Conservation (phyloP, 2,113 vertebrate species). For the Sebastes fasciatus region DNA sequence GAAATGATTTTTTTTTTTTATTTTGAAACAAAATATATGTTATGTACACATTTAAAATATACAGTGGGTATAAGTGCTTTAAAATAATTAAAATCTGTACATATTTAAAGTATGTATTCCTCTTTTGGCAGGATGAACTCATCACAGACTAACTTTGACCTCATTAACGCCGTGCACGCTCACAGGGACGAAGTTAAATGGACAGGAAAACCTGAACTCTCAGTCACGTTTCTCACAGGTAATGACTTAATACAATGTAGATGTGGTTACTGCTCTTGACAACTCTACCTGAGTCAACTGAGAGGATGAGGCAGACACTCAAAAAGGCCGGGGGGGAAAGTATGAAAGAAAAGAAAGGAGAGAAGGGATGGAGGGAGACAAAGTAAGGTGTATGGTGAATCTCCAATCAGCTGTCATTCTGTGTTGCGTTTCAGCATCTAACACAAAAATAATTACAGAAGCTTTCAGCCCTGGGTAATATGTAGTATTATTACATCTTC, state of each 20-base stretch:
- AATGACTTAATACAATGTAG: conserved; percentile 30
- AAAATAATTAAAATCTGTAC: conserved; percentile 71
- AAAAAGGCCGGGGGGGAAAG: conserved; percentile 28
- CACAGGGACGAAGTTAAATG: conserved; percentile 21
- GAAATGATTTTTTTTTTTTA: conserved; percentile 47
- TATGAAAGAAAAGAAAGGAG: conserved; percentile 12
- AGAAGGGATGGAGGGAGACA: conserved; percentile 20
- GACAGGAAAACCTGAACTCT: conserved; percentile 48
- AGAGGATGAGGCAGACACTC: conserved; percentile 49
- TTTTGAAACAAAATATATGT: conserved; percentile 76
- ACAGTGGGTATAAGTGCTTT: conserved; percentile 76
- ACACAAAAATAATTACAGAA: background rate
- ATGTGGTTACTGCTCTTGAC: conserved; percentile 52
- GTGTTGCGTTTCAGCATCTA: background rate
- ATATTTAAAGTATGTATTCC: conserved; percentile 70
- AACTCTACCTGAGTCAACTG: conserved; percentile 75
- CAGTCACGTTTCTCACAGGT: conserved; percentile 42
- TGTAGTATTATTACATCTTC: background rate
- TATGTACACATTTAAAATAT: conserved; percentile 78
- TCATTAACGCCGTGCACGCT: conserved; percentile 40
- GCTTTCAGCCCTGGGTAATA: conserved; percentile 13
- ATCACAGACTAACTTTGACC: conserved; percentile 72
- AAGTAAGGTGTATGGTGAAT: conserved; percentile 42
- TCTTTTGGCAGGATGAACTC: conserved; percentile 84
- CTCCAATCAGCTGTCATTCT: conserved; percentile 38